These are phyloP conservation scores for Yponomeuta cagnagella DNA, from an alignment of 2,888 invertebrate species.

Conservation along the genomic window DNA sequence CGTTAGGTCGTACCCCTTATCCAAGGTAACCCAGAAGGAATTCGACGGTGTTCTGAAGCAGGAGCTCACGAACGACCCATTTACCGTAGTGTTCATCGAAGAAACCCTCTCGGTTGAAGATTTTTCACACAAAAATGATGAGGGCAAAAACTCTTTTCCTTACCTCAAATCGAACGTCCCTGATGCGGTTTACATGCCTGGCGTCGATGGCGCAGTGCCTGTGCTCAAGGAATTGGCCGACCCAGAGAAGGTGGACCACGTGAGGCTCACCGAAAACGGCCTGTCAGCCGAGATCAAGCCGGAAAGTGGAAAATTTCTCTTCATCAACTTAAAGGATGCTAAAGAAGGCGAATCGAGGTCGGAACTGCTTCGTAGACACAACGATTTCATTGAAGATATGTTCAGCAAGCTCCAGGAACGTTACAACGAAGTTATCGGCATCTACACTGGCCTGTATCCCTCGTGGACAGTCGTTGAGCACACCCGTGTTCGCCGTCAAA, in stretches of 20 bases:
- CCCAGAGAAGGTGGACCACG: constrained; percentile 46
- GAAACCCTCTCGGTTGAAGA: constrained; percentile 77
- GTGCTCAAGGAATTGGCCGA: constrained; percentile 70
- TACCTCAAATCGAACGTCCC: constrained; percentile 49
- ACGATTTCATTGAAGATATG: constrained; percentile 74
- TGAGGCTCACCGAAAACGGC: constrained; percentile 55
- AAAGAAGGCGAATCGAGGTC: constrained; percentile 69
- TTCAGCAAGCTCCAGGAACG: constrained; percentile 61
- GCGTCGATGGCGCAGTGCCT: constrained; percentile 76
- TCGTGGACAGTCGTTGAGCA: constrained; percentile 56
- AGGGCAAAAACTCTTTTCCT: constrained; percentile 52
- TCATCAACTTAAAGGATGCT: constrained; percentile 76
- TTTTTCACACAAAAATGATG: constrained; percentile 64
- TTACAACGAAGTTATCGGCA: constrained; percentile 64
- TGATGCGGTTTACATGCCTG: constrained; percentile 73
- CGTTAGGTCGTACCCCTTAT: constrained; percentile 45
- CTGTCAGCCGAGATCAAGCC: constrained; percentile 48
- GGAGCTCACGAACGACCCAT: constrained; percentile 48
- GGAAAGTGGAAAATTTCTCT: constrained; percentile 64
- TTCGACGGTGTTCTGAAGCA: constrained; percentile 51
- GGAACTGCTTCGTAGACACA: constrained; percentile 76
- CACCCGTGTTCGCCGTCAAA: constrained; percentile 46
- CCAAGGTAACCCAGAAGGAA: constrained; percentile 39
- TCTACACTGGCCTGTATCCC: constrained; percentile 76
- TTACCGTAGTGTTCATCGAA: constrained; percentile 70